Evolutionary conservation across 2,888 invertebrate genomes (phyloP).

Genomic region (Sminthurinus aureus): DNA sequence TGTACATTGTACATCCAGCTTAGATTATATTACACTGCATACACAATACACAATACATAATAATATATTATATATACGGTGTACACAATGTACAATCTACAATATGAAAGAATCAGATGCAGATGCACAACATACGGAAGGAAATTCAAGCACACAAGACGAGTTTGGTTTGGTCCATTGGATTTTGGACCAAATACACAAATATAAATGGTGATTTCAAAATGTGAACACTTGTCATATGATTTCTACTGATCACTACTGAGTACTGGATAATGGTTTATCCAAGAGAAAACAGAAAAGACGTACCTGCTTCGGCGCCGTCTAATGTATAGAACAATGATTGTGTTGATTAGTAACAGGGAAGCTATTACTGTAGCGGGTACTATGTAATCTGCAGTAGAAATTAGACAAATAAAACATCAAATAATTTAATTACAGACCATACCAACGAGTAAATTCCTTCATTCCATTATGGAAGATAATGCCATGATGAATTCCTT

Average conservation of each 20-base stretch:
- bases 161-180: no score
- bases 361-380: slow-evolving; percentile 50
- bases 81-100: neutral
- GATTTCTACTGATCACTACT: no score
- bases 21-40: no score
- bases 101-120: neutral
- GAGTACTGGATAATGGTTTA: neutral
- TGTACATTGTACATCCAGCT: no score
- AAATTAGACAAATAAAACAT: neutral
- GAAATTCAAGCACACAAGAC: no score
- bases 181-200: no score
- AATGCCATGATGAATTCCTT: no score
- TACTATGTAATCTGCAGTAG: slow-evolving; percentile 51
- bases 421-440: neutral
- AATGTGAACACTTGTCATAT: no score
- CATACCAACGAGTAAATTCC: no score
- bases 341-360: slow-evolving; percentile 51
- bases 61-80: neutral
- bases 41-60: neutral
- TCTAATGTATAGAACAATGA: slow-evolving; percentile 53
- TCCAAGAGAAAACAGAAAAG: neutral
- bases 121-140: no score
- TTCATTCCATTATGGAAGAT: no score
- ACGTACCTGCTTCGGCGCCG: slow-evolving; percentile 50
- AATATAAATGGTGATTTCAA: no score